These are phyloP conservation scores for Sminthurides bifidus DNA, from an alignment of 1,140 invertebrate genomes.

Conservation along the genomic window DNA sequence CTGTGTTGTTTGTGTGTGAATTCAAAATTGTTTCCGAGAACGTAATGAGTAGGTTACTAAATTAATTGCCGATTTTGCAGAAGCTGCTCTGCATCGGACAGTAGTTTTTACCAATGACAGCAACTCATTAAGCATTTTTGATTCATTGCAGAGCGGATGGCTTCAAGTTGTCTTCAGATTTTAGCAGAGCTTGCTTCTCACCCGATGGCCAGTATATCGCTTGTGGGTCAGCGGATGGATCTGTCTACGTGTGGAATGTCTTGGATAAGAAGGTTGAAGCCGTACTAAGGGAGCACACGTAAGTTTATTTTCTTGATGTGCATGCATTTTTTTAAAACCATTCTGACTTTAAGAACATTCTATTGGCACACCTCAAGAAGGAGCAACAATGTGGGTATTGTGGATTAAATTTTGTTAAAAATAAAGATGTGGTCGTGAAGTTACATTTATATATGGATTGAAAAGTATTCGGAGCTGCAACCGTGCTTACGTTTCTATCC, in stretches of 20 bases:
- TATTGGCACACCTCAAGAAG: neutral
- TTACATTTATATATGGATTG: too few relatives aligned
- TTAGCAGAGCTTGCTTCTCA: conserved; percentile 80
- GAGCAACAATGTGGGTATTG: neutral
- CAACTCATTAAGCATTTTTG: too few relatives aligned
- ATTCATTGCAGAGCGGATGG: conserved; percentile 73
- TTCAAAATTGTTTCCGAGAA: too few relatives aligned
- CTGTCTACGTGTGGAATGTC: conserved; percentile 82
- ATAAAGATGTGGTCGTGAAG: too few relatives aligned
- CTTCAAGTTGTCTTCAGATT: conserved; percentile 92
- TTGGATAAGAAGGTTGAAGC: conserved; percentile 57
- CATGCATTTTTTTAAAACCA: neutral
- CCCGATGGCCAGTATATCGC: conserved; percentile 75
- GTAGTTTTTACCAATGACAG: too few relatives aligned
- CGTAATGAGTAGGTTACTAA: too few relatives aligned
- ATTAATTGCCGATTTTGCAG: too few relatives aligned
- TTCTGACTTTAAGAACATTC: neutral
- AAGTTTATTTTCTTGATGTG: conserved; percentile 41
- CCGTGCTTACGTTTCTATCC: too few relatives aligned
- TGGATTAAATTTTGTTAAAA: neutral
- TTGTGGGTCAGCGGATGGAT: conserved; percentile 79
- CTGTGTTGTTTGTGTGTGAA: too few relatives aligned
- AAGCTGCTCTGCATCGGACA: too few relatives aligned
- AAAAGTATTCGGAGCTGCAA: too few relatives aligned
- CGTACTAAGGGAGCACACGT: conserved; percentile 79